Percentiles rank a stretch among this genome's conserved stretches.
Conservation (phyloP, 2,113 vertebrate species). For the Gracilinanus agilis region DNA sequence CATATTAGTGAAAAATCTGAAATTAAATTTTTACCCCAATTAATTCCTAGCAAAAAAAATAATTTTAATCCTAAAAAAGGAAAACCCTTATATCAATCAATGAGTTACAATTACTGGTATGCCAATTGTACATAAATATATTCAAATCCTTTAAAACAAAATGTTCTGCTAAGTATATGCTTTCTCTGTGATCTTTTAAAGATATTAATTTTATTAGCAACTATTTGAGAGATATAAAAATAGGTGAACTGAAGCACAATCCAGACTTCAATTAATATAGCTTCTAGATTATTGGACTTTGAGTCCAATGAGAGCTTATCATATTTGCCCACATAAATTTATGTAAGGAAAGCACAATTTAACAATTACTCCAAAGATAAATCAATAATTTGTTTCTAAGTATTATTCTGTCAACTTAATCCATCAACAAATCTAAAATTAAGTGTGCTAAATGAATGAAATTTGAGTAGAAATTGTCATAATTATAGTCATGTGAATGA, state of each 20-base stretch:
- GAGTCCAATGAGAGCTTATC: background rate
- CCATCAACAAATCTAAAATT: background rate
- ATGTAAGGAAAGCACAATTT: background rate
- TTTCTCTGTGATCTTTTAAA: background rate
- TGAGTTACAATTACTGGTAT: background rate
- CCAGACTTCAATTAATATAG: conserved; percentile 4
- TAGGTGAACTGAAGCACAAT: background rate
- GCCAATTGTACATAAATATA: background rate
- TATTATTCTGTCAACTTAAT: conserved; percentile 24
- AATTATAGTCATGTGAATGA: conserved; percentile 4
- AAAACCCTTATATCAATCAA: background rate
- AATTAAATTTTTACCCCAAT: background rate
- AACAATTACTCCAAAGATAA: background rate
- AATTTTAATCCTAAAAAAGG: background rate
- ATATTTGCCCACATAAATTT: background rate
- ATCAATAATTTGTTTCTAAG: background rate
- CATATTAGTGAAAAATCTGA: background rate
- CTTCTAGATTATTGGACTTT: conserved; percentile 10
- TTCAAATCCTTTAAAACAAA: background rate
- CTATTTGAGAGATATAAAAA: background rate
- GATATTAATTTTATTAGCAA: background rate
- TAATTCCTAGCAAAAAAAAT: background rate
- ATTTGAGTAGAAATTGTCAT: conserved; percentile 13
- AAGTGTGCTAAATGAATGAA: background rate
- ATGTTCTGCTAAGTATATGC: background rate